These are phyloP conservation scores for Embidobia sp. DNA, from an alignment of 2,888 invertebrate species.

Conservation along the genomic window DNA sequence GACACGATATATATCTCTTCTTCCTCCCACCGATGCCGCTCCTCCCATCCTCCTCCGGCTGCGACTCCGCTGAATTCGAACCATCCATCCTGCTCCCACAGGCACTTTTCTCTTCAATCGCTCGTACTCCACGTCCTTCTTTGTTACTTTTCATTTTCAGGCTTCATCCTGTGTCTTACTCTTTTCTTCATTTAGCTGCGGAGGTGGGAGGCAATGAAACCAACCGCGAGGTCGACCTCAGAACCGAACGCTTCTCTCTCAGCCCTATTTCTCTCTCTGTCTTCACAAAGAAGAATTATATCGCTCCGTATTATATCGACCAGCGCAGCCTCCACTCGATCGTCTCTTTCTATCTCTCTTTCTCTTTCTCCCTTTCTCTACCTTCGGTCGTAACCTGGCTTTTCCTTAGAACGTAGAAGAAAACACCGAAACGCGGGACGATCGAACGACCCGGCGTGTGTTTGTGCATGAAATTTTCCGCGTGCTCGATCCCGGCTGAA, in stretches of 20 bases:
- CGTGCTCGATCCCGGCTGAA: too few relatives aligned
- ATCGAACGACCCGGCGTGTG: too few relatives aligned
- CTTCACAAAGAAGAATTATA: slow-evolving; percentile 45
- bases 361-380: not conserved
- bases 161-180: slow-evolving; percentile 55
- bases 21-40: slow-evolving; percentile 38
- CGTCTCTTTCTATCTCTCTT: not conserved
- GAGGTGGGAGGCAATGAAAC: slow-evolving; percentile 26
- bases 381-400: slow-evolving; percentile 6
- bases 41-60: slow-evolving; percentile 58
- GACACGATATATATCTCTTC: slow-evolving; percentile 72
- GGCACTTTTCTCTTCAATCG: slow-evolving; percentile 48
- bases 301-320: slow-evolving; percentile 47
- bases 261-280: slow-evolving; percentile 22
- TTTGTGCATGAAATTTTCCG: too few relatives aligned
- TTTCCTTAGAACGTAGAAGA: slow-evolving; percentile 4
- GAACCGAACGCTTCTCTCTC: slow-evolving; percentile 14
- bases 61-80: slow-evolving; percentile 60
- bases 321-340: slow-evolving; percentile 28
- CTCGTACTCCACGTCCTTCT: slow-evolving; percentile 16
- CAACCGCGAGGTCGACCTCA: slow-evolving; percentile 48
- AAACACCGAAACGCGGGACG: too few relatives aligned
- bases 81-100: slow-evolving; percentile 48
- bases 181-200: slow-evolving; percentile 54
- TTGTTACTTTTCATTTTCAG: slow-evolving; percentile 55